phyloP scores from a whole-genome alignment of 2,888 invertebrate species.

The Chymomyza procnemis region DNA sequence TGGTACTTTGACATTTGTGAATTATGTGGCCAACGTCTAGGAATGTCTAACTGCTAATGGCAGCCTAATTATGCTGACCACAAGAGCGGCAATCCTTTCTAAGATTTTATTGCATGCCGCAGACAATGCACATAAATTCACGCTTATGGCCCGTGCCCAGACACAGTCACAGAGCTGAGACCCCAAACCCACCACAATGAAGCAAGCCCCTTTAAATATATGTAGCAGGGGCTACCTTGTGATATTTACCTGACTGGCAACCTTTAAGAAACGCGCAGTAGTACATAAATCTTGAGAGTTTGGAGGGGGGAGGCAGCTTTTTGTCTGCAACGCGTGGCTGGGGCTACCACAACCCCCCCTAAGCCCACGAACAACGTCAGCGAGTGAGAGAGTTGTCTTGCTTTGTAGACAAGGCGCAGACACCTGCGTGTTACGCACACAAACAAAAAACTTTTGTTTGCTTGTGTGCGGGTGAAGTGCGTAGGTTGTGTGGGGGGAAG shows the following conservation, averaged over 20 bases:
- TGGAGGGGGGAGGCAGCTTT: conserved; percentile 21
- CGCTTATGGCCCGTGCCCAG: conserved; percentile 29
- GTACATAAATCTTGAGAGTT: conserved; percentile 61
- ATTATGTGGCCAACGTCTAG: neutral
- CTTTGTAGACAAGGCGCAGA: conserved; percentile 59
- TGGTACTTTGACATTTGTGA: neutral
- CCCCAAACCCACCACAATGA: too few relatives aligned
- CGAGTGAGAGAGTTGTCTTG: conserved; percentile 20
- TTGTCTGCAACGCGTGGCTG: neutral
- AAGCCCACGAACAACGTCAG: neutral
- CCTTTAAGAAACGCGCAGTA: conserved; percentile 57
- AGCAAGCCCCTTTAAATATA: too few relatives aligned
- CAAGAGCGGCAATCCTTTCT: conserved; percentile 17
- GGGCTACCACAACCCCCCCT: neutral
- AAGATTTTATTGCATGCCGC: conserved; percentile 22
- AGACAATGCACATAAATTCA: conserved; percentile 51
- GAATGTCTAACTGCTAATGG: conserved; percentile 52
- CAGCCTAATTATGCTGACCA: conserved; percentile 66
- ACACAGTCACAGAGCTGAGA: neutral
- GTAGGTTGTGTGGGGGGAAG: conserved; percentile 32
- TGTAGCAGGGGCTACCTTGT: neutral
- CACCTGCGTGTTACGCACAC: conserved; percentile 55
- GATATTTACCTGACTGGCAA: conserved; percentile 29
- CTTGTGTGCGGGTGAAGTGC: conserved; percentile 43
- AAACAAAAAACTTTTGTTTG: conserved; percentile 20